Evolutionary conservation across 2,797 vertebrate species (phyloP).

Genomic region (Chrosomus eos): DNA sequence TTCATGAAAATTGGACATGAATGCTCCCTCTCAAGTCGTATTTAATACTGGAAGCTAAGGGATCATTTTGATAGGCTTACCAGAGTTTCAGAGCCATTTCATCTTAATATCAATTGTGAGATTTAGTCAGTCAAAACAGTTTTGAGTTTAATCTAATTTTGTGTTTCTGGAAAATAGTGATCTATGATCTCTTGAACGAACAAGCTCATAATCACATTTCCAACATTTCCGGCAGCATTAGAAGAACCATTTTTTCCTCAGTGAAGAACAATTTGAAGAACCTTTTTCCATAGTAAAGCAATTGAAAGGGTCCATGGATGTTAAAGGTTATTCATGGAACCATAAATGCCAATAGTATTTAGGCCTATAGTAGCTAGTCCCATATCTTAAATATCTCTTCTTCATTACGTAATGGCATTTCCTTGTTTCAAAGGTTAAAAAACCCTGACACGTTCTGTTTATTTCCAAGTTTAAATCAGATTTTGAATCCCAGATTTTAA

Average conservation of each 20-base stretch:
- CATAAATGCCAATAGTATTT: not conserved
- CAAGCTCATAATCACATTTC: not conserved
- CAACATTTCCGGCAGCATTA: not conserved
- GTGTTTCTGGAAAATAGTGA: too few relatives aligned
- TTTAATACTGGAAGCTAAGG: not conserved
- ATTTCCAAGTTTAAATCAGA: not conserved
- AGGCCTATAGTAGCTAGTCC: not conserved
- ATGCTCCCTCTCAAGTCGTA: not conserved
- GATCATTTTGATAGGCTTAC: not conserved
- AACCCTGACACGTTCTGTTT: not conserved
- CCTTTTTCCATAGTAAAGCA: not conserved
- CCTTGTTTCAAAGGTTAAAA: conserved; percentile 9
- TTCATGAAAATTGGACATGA: not conserved
- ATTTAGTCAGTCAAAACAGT: too few relatives aligned
- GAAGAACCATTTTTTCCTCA: not conserved
- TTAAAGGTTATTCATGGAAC: not conserved
- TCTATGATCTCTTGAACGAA: too few relatives aligned
- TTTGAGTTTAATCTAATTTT: too few relatives aligned
- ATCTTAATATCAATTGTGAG: too few relatives aligned
- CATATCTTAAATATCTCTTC: not conserved
- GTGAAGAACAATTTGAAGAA: not conserved
- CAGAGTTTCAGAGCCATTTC: not conserved
- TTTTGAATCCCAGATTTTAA: not conserved
- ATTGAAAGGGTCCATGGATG: not conserved
- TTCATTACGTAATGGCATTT: not conserved